A percentile compares a stretch with the other conserved stretches of the same genome.
These are phyloP conservation scores for Aporrectodea caliginosa DNA, from an alignment of 1,140 invertebrate species.

Conservation along the genomic window DNA sequence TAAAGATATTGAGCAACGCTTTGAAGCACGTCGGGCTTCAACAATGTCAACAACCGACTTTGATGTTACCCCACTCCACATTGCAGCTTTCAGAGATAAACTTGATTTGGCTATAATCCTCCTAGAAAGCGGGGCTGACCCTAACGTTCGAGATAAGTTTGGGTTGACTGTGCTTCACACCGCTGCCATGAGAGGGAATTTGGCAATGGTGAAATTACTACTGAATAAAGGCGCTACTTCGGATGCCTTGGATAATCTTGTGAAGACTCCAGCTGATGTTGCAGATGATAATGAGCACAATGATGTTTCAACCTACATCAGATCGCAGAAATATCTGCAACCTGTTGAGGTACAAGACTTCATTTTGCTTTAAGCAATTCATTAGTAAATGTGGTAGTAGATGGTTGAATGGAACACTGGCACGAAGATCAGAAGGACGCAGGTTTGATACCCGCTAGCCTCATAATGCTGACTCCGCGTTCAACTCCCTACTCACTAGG, in stretches of 20 bases:
- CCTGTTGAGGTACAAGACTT: too few relatives aligned
- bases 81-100: not conserved
- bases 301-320: not conserved
- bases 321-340: too few relatives aligned
- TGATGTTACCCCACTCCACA: not conserved
- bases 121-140: not conserved
- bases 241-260: not conserved
- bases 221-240: not conserved
- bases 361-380: too few relatives aligned
- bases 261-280: not conserved
- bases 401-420: too few relatives aligned
- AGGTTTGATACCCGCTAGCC: too few relatives aligned
- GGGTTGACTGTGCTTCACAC: not conserved
- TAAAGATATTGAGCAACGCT: not conserved
- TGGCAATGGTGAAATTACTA: not conserved
- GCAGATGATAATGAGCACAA: not conserved
- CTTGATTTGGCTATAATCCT: not conserved
- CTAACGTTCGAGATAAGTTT: not conserved
- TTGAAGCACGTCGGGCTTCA: not conserved
- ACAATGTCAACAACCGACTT: not conserved
- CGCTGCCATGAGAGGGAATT: constrained; percentile 7
- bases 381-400: not conserved
- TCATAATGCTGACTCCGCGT: too few relatives aligned
- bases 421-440: too few relatives aligned
- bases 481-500: too few relatives aligned